Base-by-base conservation (phyloP, 37 sponge, comb jelly and placozoan species). In the Chondrilla cf. caribensis region DNA sequence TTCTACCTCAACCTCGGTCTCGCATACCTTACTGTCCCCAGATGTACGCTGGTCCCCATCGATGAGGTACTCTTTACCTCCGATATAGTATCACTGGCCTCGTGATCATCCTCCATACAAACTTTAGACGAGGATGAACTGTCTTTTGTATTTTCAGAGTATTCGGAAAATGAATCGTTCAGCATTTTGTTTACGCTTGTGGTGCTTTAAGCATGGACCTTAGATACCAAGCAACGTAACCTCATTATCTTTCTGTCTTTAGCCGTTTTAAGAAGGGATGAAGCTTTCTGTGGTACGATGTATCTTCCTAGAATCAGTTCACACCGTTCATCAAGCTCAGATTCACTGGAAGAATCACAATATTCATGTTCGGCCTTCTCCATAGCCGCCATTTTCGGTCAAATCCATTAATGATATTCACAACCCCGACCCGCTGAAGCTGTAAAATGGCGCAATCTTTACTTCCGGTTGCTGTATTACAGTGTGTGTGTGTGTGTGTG, bases 31-130 rank as follows among this genome's bases (percentile, higher is more conserved):
- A 21, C 36, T 3, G 26, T 28, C 3, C 70, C 70, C 26, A 68
- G 37, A 11, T 35, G 21, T n/a, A 19, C 33, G 7, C 70, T 68
- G 2, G 70, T 68, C 37, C 70, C 70, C 25, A 68, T 84, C 0
- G 91, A 86, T 17, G 84, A 38, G 5, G 87, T 84, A 75, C 91
- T 90, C 29, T 83, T 73, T 8, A 90, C 68, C 51, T 90, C 91
- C 0, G 91, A 90, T 0, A 87, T 78, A 15, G 87, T 86, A 58
- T 86, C 87, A 22, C 91, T 90, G 19, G 60, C 78, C 11, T 86
- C 87, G 37, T 4, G 7, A 65, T 86, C 87, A 15, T 57, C 62
- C 36, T 57, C 78, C 28, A 54, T 18, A 25, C 78, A 41, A 42
- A 0, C n/a, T 79, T 24, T 68, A 60, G 44, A 47, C 78, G 29